These are phyloP conservation scores for Eupithecia vulgata DNA, from an alignment of 2,888 invertebrate species.

Conservation along the genomic window DNA sequence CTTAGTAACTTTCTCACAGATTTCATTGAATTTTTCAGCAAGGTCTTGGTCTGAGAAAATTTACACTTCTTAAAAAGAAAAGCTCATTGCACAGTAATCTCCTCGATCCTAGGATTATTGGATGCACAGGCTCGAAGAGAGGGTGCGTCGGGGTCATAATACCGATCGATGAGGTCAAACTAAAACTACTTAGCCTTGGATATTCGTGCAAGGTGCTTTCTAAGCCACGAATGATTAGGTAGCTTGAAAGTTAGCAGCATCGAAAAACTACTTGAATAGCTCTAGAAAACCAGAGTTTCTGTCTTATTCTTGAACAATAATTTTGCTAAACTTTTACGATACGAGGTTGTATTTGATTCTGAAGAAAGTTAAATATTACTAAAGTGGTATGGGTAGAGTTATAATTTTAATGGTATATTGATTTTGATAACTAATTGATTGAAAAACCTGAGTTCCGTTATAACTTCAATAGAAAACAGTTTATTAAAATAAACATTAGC, in stretches of 20 bases:
- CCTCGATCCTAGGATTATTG: slow-evolving; percentile 24
- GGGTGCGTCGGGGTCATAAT: slow-evolving; percentile 52
- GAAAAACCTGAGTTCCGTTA: not conserved
- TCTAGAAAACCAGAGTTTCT: not conserved
- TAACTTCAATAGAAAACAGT: not conserved
- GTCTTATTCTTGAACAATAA: slow-evolving; percentile 6
- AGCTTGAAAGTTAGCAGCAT: not conserved
- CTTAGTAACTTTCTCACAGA: not conserved
- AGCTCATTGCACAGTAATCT: slow-evolving; percentile 11
- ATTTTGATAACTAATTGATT: not conserved
- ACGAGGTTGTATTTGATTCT: too few species aligned
- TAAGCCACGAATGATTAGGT: slow-evolving; percentile 23
- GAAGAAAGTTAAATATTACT: not conserved
- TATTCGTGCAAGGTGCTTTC: slow-evolving; percentile 27
- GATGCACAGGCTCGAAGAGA: slow-evolving; percentile 40
- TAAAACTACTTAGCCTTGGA: slow-evolving; percentile 58
- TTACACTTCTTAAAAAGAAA: not conserved
- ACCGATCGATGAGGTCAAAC: slow-evolving; percentile 70
- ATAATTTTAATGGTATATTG: not conserved
- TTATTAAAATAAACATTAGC: slow-evolving; percentile 9
- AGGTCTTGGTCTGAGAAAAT: not conserved
- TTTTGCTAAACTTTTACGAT: slow-evolving; percentile 4
- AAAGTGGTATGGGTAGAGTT: not conserved
- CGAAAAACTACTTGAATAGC: slow-evolving; percentile 1
- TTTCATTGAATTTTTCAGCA: slow-evolving; percentile 1